Evolutionary conservation across 2,113 vertebrate species (phyloP).

Genomic region (Austrofundulus limnaeus): DNA sequence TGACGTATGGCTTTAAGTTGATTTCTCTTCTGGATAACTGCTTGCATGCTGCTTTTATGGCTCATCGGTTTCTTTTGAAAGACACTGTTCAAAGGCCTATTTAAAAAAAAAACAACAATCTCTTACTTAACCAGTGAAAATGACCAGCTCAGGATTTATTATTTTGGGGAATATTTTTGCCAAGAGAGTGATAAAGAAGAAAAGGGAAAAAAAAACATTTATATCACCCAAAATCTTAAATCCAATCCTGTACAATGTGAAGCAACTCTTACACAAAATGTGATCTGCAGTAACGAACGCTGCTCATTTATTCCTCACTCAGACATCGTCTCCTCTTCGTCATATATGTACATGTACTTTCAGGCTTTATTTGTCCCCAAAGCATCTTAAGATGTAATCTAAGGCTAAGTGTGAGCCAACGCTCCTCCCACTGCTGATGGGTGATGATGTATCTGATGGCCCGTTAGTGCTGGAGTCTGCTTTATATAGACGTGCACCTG

Average conservation of each 20-base stretch:
- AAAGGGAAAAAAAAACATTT: neutral
- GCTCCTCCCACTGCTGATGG: slow-evolving; percentile 32
- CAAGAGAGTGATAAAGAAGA: neutral
- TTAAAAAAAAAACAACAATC: neutral
- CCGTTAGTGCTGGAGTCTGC: slow-evolving; percentile 45
- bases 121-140: neutral
- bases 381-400: slow-evolving; percentile 44
- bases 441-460: slow-evolving; percentile 27
- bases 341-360: slow-evolving; percentile 6
- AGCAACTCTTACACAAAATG: neutral
- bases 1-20: slow-evolving; percentile 34
- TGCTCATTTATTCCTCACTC: slow-evolving; percentile 19
- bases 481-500: slow-evolving; percentile 52
- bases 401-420: slow-evolving; percentile 45
- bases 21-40: slow-evolving; percentile 3
- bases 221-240: slow-evolving; percentile 3
- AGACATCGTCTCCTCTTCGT: slow-evolving; percentile 4
- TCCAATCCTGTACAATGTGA: slow-evolving; percentile 10
- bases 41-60: slow-evolving; percentile 29
- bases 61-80: slow-evolving; percentile 15
- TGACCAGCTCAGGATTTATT: neutral
- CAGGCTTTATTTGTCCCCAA: slow-evolving; percentile 16
- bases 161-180: slow-evolving; percentile 3
- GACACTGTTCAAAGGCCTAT: slow-evolving; percentile 17
- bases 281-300: neutral